A percentile compares a stretch with the other conserved stretches of the same genome.
phyloP scores from a whole-genome alignment of 2,113 vertebrate species.

The Barbus barbus region DNA sequence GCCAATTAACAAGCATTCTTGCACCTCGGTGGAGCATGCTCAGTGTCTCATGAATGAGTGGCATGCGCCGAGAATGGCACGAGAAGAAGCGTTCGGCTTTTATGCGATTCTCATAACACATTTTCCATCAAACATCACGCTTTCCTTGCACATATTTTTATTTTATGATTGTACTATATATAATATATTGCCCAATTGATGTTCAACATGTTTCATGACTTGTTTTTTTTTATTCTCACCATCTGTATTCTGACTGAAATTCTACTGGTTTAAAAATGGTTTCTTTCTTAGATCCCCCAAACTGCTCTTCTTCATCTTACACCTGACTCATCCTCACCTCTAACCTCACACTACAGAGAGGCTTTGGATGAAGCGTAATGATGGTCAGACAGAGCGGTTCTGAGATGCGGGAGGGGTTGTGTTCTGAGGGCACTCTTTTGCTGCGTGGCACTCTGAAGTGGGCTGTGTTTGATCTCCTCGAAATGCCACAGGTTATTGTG shows the following conservation, averaged over 20 bases:
- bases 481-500: conserved; percentile 44
- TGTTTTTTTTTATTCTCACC: not conserved
- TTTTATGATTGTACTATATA: not conserved
- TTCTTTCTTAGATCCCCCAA: not conserved
- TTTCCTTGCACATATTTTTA: not conserved
- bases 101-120: conserved; percentile 1
- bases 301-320: not conserved
- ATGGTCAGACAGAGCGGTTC: not conserved
- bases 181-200: not conserved
- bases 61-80: not conserved
- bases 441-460: not conserved
- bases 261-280: not conserved
- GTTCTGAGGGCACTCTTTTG: conserved; percentile 37
- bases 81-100: not conserved
- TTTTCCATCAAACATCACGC: not conserved
- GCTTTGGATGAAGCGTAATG: conserved; percentile 29
- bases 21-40: conserved; percentile 32
- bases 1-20: conserved; percentile 46
- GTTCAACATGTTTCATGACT: not conserved
- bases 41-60: conserved; percentile 8
- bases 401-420: not conserved
- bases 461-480: conserved; percentile 34
- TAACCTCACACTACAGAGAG: conserved; percentile 23
- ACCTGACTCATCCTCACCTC: conserved; percentile 33
- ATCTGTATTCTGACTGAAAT: not conserved